phyloP scores from a whole-genome alignment of 2,888 invertebrate genomes.

The Conops quadrifasciatus region DNA sequence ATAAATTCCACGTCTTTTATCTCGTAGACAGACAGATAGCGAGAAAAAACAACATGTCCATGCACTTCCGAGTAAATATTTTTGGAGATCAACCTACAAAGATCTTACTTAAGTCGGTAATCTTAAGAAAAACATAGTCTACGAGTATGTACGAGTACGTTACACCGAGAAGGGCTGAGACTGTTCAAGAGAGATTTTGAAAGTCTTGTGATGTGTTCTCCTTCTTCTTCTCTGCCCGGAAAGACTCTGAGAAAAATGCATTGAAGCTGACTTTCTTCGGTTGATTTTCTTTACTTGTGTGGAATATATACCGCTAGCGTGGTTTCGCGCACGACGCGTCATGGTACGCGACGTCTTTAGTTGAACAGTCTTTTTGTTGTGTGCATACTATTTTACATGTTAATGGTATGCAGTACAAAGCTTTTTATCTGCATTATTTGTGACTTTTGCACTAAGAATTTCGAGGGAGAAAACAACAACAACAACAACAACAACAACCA shows the following conservation, averaged over 20 bases:
- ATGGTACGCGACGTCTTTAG: too few relatives aligned
- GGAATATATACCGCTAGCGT: too few relatives aligned
- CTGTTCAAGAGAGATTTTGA: neutral
- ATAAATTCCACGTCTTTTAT: neutral
- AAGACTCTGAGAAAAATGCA: too few relatives aligned
- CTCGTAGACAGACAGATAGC: constrained; percentile 1
- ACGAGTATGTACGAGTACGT: neutral
- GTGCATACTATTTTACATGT: neutral
- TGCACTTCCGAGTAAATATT: constrained; percentile 25
- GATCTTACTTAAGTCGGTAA: constrained; percentile 23
- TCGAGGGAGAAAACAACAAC: neutral
- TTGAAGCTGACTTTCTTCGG: too few relatives aligned
- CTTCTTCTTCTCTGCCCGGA: too few relatives aligned
- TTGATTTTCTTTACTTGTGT: too few relatives aligned
- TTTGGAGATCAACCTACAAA: constrained; percentile 30
- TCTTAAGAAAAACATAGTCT: constrained; percentile 23
- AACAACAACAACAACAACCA: too few relatives aligned
- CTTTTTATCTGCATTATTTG: neutral
- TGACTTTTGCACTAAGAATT: neutral
- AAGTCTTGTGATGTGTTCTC: too few relatives aligned
- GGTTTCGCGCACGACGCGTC: too few relatives aligned
- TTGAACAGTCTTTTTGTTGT: neutral
- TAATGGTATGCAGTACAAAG: constrained; percentile 6
- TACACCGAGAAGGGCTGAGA: neutral
- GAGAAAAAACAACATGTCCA: constrained; percentile 18